Evolutionary conservation across 2,113 vertebrate species (phyloP).

Genomic region (Tinamus guttatus): DNA sequence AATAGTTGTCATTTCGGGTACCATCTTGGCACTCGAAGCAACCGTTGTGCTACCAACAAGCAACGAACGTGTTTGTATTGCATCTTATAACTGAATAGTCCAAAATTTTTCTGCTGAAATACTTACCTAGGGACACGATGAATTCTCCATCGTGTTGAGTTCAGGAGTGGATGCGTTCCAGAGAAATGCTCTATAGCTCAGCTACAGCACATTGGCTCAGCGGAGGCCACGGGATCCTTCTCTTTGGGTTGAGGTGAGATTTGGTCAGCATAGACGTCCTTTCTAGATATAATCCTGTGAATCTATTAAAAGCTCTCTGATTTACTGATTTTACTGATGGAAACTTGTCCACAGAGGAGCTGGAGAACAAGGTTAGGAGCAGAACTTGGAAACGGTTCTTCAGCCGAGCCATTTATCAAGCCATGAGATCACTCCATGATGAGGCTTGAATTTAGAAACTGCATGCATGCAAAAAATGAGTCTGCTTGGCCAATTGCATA

Average conservation of each 20-base stretch:
- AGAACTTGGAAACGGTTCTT: not conserved
- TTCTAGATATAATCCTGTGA: not conserved
- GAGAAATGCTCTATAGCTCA: not conserved
- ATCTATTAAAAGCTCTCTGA: not conserved
- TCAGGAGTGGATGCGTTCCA: not conserved
- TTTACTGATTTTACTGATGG: not conserved
- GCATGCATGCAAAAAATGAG: not conserved
- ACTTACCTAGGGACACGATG: fast-evolving
- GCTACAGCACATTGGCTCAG: fast-evolving
- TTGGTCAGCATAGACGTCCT: not conserved
- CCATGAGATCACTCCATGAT: not conserved
- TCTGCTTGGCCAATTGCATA: constrained; percentile 46
- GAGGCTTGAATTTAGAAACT: not conserved
- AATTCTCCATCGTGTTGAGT: not conserved
- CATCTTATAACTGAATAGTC: not conserved
- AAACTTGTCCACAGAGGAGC: not conserved
- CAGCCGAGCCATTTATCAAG: not conserved
- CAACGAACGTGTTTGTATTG: not conserved
- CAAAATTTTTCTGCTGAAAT: not conserved
- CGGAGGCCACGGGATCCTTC: not conserved
- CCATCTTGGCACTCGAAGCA: not conserved
- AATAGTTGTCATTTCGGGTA: fast-evolving
- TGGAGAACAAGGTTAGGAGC: not conserved
- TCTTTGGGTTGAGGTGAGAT: fast-evolving
- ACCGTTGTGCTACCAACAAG: fast-evolving